Conservation (phyloP, 64 coral and sea anemone genomes). For the Actinia equina region DNA sequence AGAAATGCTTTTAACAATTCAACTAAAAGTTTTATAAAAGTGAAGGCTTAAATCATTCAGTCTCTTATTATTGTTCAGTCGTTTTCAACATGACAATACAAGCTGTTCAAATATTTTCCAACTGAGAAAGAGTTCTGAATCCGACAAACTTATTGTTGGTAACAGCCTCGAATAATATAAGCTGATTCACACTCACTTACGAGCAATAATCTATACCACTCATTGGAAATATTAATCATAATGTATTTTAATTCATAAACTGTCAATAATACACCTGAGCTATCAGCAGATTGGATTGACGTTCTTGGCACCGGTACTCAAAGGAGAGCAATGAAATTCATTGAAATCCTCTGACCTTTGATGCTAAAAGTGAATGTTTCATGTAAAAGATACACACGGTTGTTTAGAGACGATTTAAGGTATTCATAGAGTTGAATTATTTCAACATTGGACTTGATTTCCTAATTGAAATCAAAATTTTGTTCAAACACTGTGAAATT, state of each 20-base stretch:
- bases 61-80: background rate
- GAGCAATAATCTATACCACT: background rate
- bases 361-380: background rate
- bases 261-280: background rate
- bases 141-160: background rate
- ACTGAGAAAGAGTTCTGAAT: background rate
- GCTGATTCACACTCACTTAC: background rate
- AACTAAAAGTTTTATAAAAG: background rate
- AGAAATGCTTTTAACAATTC: too few relatives aligned
- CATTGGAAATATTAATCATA: background rate
- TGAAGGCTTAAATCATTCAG: background rate
- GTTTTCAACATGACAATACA: background rate
- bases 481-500: background rate
- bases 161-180: background rate
- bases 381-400: background rate
- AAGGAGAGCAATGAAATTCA: background rate
- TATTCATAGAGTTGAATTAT: background rate
- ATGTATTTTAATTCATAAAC: background rate
- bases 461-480: constrained; percentile 3
- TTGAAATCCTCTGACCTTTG: background rate
- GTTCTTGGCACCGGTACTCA: background rate
- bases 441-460: constrained; percentile 15
- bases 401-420: constrained; percentile 13
- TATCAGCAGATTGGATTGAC: background rate
- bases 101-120: background rate